Evolutionary conservation across 2,888 invertebrate genomes (phyloP), one percentile per base, ranked within the genome.

Genomic region (Charanyca ferruginea): DNA sequence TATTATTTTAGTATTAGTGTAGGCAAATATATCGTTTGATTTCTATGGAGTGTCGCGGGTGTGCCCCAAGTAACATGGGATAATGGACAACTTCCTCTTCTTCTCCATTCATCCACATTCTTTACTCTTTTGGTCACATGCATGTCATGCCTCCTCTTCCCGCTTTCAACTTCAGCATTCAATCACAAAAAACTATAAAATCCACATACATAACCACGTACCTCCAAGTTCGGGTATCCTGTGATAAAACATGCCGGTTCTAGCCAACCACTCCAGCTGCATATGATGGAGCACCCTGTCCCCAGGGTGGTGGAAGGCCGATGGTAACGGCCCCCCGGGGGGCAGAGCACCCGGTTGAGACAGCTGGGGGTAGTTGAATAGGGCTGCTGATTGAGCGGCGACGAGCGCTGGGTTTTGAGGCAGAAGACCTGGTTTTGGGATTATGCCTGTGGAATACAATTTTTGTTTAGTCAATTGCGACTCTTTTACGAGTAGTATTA

Each of bases 191-290:
- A 13, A 22, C 52, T 9, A 45, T 9, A 61, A 73, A 5, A 3
- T 3, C 0, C 6, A 74, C 75, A 23, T 72, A 72, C 75, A 68
- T 49, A 65, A 16, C 25, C 41, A 79, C 96, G 95, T 81, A 97
- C 98, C 98, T 85, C 98, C 97, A 57, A 98, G 91, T 86, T 98
- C 98, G 0, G 98, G 98, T 86, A 98, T 96, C 88, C 98, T 96
- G 47, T 98, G 98, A 88, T 98, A 98, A 80, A 98, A 97, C 98
- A 99, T 98, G 25, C 98, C 98, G 4, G 98, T 98, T 83, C 98
- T 96, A 6, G 99, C 98, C 74, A 99, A 95, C 97, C 98, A 98
- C 91, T 99, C 99, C 75, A 98, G 96, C 91, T 98, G 98, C 95
- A 98, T 97, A 84, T 98, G 97, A 83, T 98, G 98, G 42, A 97